Conservation (phyloP, 35 echinoderm and acorn worm genomes). For the Eucidaris tribuloides region DNA sequence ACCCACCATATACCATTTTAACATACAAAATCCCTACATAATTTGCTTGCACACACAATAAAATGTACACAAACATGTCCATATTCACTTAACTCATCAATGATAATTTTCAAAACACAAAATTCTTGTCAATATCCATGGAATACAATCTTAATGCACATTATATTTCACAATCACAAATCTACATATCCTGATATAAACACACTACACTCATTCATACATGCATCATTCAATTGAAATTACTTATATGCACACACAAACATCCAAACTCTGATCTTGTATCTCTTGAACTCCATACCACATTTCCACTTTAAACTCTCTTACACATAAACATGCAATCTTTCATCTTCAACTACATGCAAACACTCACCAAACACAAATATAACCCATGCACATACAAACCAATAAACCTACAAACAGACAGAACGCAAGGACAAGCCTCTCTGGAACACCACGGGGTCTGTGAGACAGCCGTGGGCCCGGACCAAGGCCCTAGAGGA, state of each 20-base stretch:
- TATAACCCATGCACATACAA: background rate
- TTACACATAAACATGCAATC: background rate
- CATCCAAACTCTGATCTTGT: no score
- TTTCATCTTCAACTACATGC: background rate
- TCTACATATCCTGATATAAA: background rate
- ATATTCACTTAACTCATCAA: no score
- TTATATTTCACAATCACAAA: background rate
- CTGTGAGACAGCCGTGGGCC: slow-evolving; percentile 53
- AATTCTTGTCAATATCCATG: no score
- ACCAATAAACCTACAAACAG: slow-evolving; percentile 14
- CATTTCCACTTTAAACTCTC: background rate
- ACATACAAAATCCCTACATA: no score
- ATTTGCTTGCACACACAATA: no score
- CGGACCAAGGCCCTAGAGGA: slow-evolving; percentile 74
- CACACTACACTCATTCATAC: background rate
- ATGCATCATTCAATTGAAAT: no score
- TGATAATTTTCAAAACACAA: no score
- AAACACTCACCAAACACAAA: background rate
- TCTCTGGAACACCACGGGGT: slow-evolving; percentile 44
- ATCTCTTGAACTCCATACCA: background rate
- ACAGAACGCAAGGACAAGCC: slow-evolving; percentile 34
- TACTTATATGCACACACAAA: no score
- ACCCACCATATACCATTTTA: background rate
- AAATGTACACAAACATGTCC: no score
- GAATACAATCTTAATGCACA: no score